Evolutionary conservation across 2,888 invertebrate genomes (phyloP).

Genomic region (Drosophila sordidapex): DNA sequence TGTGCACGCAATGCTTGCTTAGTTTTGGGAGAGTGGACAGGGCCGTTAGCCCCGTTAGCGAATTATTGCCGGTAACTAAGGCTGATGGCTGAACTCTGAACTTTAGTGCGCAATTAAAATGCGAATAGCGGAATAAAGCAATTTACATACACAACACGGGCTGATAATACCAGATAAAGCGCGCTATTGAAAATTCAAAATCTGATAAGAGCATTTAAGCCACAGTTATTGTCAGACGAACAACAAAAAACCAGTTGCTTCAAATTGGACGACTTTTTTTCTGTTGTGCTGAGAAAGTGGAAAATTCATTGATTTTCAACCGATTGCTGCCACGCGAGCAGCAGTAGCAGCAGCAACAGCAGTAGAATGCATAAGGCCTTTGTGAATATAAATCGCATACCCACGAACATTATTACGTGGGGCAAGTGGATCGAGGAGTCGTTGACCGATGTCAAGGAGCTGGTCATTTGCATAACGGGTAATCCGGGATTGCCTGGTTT

Average conservation of each 20-base stretch:
- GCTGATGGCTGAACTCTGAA: slow-evolving; percentile 56
- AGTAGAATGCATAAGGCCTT: slow-evolving; percentile 83
- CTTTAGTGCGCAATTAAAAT: slow-evolving; percentile 44
- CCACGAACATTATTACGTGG: slow-evolving; percentile 90
- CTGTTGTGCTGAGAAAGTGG: slow-evolving; percentile 15
- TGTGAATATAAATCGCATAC: slow-evolving; percentile 87
- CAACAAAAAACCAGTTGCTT: slow-evolving; percentile 65
- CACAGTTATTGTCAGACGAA: not conserved
- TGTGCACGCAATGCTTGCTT: not conserved
- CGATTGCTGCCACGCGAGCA: slow-evolving; percentile 43
- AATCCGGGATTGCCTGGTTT: slow-evolving; percentile 95
- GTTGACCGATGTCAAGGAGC: slow-evolving; percentile 86
- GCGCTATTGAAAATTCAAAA: slow-evolving; percentile 49
- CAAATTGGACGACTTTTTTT: not conserved
- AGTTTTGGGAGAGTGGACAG: slow-evolving; percentile 45
- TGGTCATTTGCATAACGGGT: slow-evolving; percentile 92
- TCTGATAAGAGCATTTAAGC: slow-evolving; percentile 22
- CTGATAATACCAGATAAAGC: slow-evolving; percentile 43
- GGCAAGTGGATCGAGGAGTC: slow-evolving; percentile 90
- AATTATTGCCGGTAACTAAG: slow-evolving; percentile 39
- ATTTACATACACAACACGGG: slow-evolving; percentile 5
- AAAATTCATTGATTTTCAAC: slow-evolving; percentile 44
- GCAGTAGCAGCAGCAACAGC: not conserved
- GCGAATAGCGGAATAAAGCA: slow-evolving; percentile 18
- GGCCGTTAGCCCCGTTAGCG: slow-evolving; percentile 19